These are phyloP conservation scores for Myzus persicae DNA, from an alignment of 1,140 invertebrate genomes.

Conservation along the genomic window DNA sequence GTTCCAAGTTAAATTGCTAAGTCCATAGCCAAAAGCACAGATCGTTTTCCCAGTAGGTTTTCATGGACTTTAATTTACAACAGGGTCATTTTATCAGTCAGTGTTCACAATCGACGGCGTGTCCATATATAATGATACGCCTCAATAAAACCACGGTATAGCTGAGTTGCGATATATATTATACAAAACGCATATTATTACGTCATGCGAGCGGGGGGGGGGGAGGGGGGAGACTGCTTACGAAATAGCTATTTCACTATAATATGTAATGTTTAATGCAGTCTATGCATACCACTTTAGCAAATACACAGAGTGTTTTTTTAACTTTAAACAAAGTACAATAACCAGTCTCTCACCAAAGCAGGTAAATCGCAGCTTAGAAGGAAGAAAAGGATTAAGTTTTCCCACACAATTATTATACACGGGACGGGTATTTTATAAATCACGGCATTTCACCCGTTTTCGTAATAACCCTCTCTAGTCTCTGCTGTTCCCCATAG, in stretches of 20 bases:
- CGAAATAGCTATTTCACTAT: background rate
- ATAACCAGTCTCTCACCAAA: slow-evolving; percentile 20
- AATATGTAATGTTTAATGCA: background rate
- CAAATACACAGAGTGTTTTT: background rate
- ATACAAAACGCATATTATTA: background rate
- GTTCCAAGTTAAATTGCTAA: background rate
- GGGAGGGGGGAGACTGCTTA: background rate
- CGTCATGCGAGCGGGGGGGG: background rate
- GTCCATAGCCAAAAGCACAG: background rate
- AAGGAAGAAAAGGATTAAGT: slow-evolving; percentile 36
- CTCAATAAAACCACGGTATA: background rate
- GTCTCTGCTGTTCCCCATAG: background rate
- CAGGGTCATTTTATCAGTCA: background rate
- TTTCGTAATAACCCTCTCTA: slow-evolving; percentile 13
- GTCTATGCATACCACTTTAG: background rate
- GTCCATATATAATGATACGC: background rate
- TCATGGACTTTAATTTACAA: slow-evolving; percentile 3
- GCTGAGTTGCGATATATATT: background rate
- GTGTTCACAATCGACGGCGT: background rate
- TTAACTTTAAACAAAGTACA: background rate
- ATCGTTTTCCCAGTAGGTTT: slow-evolving; percentile 26
- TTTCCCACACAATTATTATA: slow-evolving; percentile 25
- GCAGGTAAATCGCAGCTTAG: background rate
- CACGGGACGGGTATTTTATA: slow-evolving; percentile 43
- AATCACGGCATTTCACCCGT: slow-evolving; percentile 35